A percentile compares a stretch with the other conserved stretches of the same genome.
These are phyloP conservation scores for Pharmacophagus antenor DNA, from an alignment of 2,888 invertebrate species.

Conservation along the genomic window DNA sequence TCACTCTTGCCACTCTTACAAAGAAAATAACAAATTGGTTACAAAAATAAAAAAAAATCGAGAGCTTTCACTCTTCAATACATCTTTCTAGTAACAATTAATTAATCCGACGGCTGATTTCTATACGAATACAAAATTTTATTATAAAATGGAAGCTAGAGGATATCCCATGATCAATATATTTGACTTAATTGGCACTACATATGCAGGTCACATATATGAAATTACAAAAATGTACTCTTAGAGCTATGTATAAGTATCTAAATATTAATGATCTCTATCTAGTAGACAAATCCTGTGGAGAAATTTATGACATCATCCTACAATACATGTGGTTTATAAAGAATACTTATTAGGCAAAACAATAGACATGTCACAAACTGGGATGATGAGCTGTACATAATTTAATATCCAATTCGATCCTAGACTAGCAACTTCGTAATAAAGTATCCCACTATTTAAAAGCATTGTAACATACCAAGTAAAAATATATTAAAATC, in stretches of 20 bases:
- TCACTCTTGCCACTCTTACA: constrained; percentile 10
- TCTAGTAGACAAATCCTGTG: constrained; percentile 36
- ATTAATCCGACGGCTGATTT: constrained; percentile 35
- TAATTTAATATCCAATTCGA: constrained; percentile 34
- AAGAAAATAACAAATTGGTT: constrained; percentile 34
- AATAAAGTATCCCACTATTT: constrained; percentile 35
- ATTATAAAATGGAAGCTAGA: constrained; percentile 57
- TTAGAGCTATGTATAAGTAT: constrained; percentile 41
- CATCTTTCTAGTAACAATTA: constrained; percentile 34
- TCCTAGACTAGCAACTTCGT: constrained; percentile 59
- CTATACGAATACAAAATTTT: constrained; percentile 48
- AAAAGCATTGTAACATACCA: constrained; percentile 46
- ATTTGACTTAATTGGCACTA: constrained; percentile 74
- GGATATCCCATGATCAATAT: constrained; percentile 44
- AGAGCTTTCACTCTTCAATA: constrained; percentile 46
- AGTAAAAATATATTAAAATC: constrained; percentile 55
- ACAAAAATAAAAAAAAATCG: constrained; percentile 40
- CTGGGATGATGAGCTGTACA: constrained; percentile 20
- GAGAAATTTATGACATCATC: constrained; percentile 14
- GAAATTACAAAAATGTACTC: constrained; percentile 62
- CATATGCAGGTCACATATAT: constrained; percentile 70
- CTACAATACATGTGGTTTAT: constrained; percentile 23
- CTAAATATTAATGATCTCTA: constrained; percentile 45
- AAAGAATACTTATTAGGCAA: constrained; percentile 36
- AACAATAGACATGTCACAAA: constrained; percentile 22